Evolutionary conservation across 2,113 vertebrate species (phyloP), one percentile per base, ranked within the genome.

Genomic region (Lethenteron camtschaticum): DNA sequence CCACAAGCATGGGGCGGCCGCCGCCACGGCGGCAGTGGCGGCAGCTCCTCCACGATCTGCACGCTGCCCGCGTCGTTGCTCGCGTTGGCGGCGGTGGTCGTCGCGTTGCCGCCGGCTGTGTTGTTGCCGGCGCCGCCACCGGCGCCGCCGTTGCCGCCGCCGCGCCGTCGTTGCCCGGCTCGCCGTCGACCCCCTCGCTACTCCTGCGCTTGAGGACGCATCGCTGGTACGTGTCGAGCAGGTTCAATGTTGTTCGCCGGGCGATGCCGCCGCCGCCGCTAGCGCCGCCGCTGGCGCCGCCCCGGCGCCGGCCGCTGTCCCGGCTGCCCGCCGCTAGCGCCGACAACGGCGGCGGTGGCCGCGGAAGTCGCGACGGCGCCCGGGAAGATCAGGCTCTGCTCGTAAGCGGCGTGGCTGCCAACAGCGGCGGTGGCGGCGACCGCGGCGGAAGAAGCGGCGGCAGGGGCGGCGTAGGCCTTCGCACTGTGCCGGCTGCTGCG

Each of bases 211-310:
- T 99, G 84, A 95, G 88, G 80, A 92, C 89, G 72, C 94, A 97
- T 90, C 89, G 87, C 84, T 99, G 94, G 87, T 99, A 99, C 74
- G 90, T 96, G 76, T 97, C 92, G 72, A 96, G 86, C 77, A 96
- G 87, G 81, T 85, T 94, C 81, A 99, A 90, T 72, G 94, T 97
- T 83, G 89, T 97, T 77, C 94, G 94, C 74, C 92, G 89, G 73
- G 88, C 96, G 79, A 99, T 85, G 85, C 96, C 96, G 76, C 83
- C 96, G 76, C 83, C 10, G 85, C 83, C 55, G 86, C 82, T 75
- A 89, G 81, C 71, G 86, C 83, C 75, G 86, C 86, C 76, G 86
- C 87, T 13, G 81, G 76, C 76, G 80, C 78, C 68, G 79, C 79
- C 18, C 82, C 77, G 73, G 83, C 80, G 75, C 84, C 87, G 2